phyloP scores from a whole-genome alignment of 2,797 vertebrate genomes.

The Acanthornis magna region DNA sequence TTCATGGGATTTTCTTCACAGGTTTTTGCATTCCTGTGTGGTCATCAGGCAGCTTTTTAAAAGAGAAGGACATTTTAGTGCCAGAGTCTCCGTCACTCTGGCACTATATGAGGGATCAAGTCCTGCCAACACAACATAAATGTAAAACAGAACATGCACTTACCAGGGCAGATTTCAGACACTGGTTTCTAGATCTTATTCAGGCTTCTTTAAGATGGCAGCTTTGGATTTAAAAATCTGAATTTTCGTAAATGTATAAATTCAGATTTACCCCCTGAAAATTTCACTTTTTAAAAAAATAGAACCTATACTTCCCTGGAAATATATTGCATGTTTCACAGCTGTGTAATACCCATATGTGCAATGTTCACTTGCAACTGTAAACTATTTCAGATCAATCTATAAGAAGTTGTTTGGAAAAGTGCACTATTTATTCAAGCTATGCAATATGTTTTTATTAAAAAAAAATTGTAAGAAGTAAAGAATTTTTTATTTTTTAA shows the following conservation, averaged over 20 bases:
- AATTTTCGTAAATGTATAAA: neutral
- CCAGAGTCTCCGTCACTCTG: neutral
- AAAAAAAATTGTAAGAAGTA: neutral
- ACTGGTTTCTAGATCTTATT: neutral
- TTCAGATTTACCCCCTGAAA: neutral
- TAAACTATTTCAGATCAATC: neutral
- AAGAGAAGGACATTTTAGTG: neutral
- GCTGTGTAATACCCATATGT: neutral
- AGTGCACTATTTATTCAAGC: neutral
- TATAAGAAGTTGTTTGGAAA: neutral
- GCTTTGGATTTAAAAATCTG: neutral
- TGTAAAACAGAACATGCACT: neutral
- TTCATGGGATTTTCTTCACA: neutral
- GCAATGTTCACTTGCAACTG: neutral
- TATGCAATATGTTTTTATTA: neutral
- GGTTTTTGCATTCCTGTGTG: neutral
- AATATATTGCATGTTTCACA: neutral
- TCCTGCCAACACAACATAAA: accelerated
- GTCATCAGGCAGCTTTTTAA: neutral
- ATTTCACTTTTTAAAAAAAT: neutral
- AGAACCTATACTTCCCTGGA: neutral
- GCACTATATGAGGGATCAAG: neutral
- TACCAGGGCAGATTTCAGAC: neutral
- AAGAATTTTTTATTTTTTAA: neutral
- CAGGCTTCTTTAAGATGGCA: neutral